Evolutionary conservation across 2,113 vertebrate genomes (phyloP).

Genomic region (Tyto alba): DNA sequence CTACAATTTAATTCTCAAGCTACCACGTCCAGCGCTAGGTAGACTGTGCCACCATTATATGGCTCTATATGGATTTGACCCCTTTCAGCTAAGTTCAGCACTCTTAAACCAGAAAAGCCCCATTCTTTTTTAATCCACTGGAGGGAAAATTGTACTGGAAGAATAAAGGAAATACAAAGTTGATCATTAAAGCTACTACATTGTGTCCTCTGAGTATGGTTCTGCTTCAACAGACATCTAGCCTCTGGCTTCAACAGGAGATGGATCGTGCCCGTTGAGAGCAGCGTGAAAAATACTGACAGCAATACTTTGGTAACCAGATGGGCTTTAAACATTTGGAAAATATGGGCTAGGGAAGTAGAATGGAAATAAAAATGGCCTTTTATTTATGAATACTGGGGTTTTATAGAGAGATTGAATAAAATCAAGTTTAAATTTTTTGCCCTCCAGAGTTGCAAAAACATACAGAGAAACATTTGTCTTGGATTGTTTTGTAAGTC

Average conservation of each 20-base stretch:
- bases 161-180: background rate
- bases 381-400: conserved; percentile 28
- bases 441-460: conserved; percentile 47
- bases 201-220: background rate
- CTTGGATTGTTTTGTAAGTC: conserved; percentile 60
- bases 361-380: conserved; percentile 46
- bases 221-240: conserved; percentile 9
- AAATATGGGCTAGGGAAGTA: conserved; percentile 2
- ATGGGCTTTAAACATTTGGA: conserved; percentile 11
- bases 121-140: background rate
- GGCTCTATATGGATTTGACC: background rate
- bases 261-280: background rate
- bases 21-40: background rate
- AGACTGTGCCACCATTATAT: background rate
- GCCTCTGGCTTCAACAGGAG: background rate
- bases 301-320: background rate
- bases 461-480: conserved; percentile 55
- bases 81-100: background rate
- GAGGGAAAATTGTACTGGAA: background rate
- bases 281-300: background rate
- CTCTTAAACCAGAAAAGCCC: background rate
- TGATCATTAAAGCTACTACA: background rate
- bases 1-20: background rate
- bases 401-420: conserved; percentile 33
- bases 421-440: conserved; percentile 16